Evolutionary conservation across 2,888 invertebrate genomes (phyloP).

Genomic region (Dinocampus coccinellae): DNA sequence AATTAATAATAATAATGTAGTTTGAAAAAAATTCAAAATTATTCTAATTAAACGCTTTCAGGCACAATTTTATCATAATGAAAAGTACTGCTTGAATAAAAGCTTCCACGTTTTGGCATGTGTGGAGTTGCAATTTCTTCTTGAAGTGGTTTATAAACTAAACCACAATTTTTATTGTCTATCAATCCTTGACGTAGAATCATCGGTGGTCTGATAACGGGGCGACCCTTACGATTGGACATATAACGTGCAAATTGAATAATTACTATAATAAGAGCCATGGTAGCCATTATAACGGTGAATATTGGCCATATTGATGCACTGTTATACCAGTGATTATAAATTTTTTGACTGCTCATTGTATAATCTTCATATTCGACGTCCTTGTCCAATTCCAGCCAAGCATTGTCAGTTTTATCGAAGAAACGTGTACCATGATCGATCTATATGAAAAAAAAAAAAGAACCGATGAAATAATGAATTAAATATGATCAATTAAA

Average conservation of each 20-base stretch:
- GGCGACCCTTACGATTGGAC: conserved; percentile 59
- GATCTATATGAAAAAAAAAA: conserved; percentile 42
- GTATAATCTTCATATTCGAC: conserved; percentile 54
- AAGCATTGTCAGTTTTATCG: conserved; percentile 53
- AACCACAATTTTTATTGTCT: conserved; percentile 78
- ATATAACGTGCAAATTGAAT: conserved; percentile 55
- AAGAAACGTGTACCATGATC: conserved; percentile 49
- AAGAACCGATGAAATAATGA: conserved; percentile 33
- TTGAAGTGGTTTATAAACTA: conserved; percentile 84
- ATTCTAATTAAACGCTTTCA: conserved; percentile 72
- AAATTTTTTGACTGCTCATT: conserved; percentile 13
- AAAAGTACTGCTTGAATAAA: conserved; percentile 76
- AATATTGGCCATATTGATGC: conserved; percentile 57
- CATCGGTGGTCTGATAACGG: conserved; percentile 65
- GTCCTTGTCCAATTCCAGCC: conserved; percentile 55
- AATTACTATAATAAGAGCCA: conserved; percentile 53
- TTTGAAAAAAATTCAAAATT: background rate
- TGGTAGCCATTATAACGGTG: conserved; percentile 51
- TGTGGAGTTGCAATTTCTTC: conserved; percentile 80
- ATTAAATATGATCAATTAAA: no score
- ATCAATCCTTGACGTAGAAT: conserved; percentile 64
- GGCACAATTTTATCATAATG: conserved; percentile 76
- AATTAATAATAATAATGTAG: background rate
- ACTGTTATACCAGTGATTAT: conserved; percentile 51
- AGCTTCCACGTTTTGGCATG: conserved; percentile 74